Evolutionary conservation across 2,888 invertebrate species (phyloP), one percentile per base, ranked within the genome.

Genomic region (Callyntrura guangdongensis): DNA sequence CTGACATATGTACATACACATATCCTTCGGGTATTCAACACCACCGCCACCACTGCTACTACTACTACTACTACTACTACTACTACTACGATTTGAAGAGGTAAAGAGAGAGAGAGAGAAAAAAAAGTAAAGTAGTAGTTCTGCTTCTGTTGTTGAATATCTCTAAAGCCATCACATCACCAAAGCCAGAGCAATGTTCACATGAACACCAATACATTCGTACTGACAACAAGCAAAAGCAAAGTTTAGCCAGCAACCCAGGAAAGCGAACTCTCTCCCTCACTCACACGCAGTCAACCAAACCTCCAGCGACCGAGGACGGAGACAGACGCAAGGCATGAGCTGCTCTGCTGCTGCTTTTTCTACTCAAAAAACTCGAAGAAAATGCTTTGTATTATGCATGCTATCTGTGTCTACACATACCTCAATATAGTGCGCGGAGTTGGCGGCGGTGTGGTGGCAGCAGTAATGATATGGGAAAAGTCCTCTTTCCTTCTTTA

Each of bases 231-330:
- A 86, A 56, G 72, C 45, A 79, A 72, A 82, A 82, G 45, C 36
- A 82, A 88, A 72, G 69, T 81, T 22, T 56, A 81, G 53, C 77
- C 61, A 67, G 67, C 61, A 86, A 72, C 69, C 88, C 88, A 89
- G 84, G 64, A 89, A 89, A 89, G 67, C 72, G 77, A 89, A 85
- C 89, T 89, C 89, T 64, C 86, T 59, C 77, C 53, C 74, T 69
- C 85, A 53, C 85, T 67, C 74, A 67, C 69, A 67, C 25, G 49
- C 22, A 83, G 83, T 67, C 88, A 74, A 74, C 83, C 74, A 89
- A 89, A 89, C 89, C 89, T 89, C 89, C 74, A 89, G 89, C 89
- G 89, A 89, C 89, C 84, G 89, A 89, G 89, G 89, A 89, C 89
- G 84, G 84, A 89, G 89, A 79, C 84, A 89, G 89, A 84, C 89